Base-by-base conservation (phyloP, 2,888 invertebrate genomes). In the Pegoplata infirma region DNA sequence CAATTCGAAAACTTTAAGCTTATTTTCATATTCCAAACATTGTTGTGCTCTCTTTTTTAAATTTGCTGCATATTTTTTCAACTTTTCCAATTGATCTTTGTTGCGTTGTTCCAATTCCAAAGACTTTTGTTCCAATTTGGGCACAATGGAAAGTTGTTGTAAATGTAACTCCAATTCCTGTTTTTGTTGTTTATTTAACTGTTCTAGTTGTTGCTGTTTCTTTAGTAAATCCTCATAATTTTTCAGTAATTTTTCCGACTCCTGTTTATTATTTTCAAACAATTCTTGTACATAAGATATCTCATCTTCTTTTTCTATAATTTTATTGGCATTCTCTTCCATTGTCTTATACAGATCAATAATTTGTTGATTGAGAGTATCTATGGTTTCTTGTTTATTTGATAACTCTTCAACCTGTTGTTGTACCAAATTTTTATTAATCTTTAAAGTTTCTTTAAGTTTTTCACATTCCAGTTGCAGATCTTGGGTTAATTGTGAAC, bases 1-100 rank as follows among this genome's bases (percentile, higher is more conserved):
- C 4, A 73, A 82, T 59, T 84, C 82, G 3, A 85, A 19, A 76
- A 87, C 68, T 85, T 82, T 87, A 81, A 85, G 86, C 85, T 91
- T 92, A 51, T 88, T 86, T 89, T 95, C 94, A 36, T 94, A 87
- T 80, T 95, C 94, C 36, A 91, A 90, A 82, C 93, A 93, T 80
- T 93, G 91, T 0, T 90, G 86, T 0, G 92, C 91, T 85, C 94
- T 95, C 85, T 94, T 95, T 87, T 95, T 96, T 8, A 95, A 90
- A 84, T 92, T 94, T 0, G 93, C 91, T 0, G 94, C 95, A 83
- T 94, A 92, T 84, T 95, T 95, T 85, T 95, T 96, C 85, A 95
- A 91, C 88, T 95, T 95, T 71, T 95, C 95, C 66, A 94, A 87
- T 78, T 94, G 92, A 61, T 94, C 93, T 83, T 93, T 93, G 81